Conservation (phyloP, 2,113 vertebrate genomes). For the Corythoichthys intestinalis region DNA sequence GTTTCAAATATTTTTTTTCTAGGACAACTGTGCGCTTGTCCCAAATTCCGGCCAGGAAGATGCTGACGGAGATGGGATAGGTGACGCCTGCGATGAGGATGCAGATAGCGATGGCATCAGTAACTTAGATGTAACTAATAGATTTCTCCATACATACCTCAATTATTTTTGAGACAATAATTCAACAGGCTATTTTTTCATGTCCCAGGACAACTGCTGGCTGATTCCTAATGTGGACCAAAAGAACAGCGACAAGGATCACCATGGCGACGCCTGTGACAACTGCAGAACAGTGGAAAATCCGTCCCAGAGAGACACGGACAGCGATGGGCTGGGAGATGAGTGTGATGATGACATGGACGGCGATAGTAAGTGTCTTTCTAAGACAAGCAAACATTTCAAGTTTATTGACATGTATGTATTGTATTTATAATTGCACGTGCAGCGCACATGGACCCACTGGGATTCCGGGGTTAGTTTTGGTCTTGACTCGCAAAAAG, state of each 20-base stretch:
- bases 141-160: neutral
- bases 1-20: constrained; percentile 18
- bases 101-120: constrained; percentile 88
- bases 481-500: too few species aligned
- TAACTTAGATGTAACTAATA: constrained; percentile 79
- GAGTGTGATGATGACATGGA: constrained; percentile 97
- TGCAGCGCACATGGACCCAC: too few species aligned
- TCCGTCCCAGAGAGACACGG: constrained; percentile 89
- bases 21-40: constrained; percentile 94
- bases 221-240: constrained; percentile 86
- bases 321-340: constrained; percentile 88
- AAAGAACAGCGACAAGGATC: constrained; percentile 87
- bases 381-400: too few species aligned
- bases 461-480: too few species aligned
- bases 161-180: neutral
- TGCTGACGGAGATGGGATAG: constrained; percentile 83
- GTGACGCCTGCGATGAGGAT: constrained; percentile 90
- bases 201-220: constrained; percentile 95
- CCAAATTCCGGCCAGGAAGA: constrained; percentile 99
- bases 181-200: neutral
- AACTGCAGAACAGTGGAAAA: constrained; percentile 84
- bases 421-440: too few species aligned
- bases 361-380: constrained; percentile 79
- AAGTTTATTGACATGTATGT: too few species aligned
- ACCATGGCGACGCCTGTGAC: constrained; percentile 92